Conservation (phyloP, 2,888 invertebrate species). For the Drosophila helvetica region DNA sequence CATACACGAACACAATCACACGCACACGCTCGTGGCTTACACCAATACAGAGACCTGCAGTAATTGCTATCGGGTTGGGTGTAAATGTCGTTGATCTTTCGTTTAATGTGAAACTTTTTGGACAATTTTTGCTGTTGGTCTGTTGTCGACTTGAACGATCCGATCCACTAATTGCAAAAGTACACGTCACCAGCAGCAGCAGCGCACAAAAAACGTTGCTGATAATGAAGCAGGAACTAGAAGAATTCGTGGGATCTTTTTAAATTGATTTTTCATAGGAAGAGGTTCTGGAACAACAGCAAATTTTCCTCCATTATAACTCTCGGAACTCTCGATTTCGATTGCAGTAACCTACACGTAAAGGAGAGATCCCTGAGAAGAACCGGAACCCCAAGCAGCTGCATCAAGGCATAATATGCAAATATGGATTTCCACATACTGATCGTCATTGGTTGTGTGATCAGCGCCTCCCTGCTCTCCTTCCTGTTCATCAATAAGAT, state of each 20-base stretch:
- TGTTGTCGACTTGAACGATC: neutral
- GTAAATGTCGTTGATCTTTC: slow-evolving; percentile 52
- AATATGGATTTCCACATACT: slow-evolving; percentile 84
- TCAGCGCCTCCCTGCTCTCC: slow-evolving; percentile 82
- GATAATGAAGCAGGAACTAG: slow-evolving; percentile 28
- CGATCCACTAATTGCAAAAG: slow-evolving; percentile 43
- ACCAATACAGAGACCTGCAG: neutral
- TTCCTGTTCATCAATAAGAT: slow-evolving; percentile 83
- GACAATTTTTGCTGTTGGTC: slow-evolving; percentile 9
- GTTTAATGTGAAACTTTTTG: slow-evolving; percentile 19
- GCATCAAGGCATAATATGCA: slow-evolving; percentile 76
- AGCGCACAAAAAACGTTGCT: slow-evolving; percentile 15
- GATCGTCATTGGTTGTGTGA: slow-evolving; percentile 83
- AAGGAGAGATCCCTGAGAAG: slow-evolving; percentile 38
- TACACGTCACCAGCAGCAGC: slow-evolving; percentile 67
- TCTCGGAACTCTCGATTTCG: slow-evolving; percentile 2
- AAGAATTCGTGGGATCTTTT: neutral
- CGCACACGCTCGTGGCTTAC: neutral
- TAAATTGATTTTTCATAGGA: neutral
- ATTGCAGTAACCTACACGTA: slow-evolving; percentile 35
- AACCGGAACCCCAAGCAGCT: slow-evolving; percentile 8
- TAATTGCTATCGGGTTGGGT: slow-evolving; percentile 26
- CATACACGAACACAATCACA: neutral
- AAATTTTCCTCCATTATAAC: neutral
- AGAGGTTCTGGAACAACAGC: neutral